phyloP scores from a whole-genome alignment of 35 echinoderm and acorn worm species.

The Patiria miniata region DNA sequence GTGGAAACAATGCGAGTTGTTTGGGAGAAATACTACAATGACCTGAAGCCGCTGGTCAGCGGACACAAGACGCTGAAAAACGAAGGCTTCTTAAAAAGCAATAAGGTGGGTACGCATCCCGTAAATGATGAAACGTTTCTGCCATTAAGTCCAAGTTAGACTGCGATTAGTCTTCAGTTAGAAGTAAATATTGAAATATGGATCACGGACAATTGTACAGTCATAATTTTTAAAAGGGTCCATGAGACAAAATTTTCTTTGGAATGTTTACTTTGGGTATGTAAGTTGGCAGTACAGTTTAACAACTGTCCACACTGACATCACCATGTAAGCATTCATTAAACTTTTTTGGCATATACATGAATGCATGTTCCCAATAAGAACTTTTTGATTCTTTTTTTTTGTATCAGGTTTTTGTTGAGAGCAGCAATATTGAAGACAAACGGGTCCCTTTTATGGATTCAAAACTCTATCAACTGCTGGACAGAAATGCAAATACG shows the following conservation, averaged over 20 bases:
- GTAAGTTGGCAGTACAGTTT: too few relatives aligned
- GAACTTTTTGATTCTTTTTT: not conserved
- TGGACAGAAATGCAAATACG: slow-evolving; percentile 92
- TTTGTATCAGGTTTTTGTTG: slow-evolving; percentile 83
- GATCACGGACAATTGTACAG: too few relatives aligned
- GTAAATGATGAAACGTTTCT: not conserved
- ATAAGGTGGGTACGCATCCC: slow-evolving; percentile 66
- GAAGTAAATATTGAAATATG: too few relatives aligned
- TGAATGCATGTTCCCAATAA: too few relatives aligned
- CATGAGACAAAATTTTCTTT: too few relatives aligned
- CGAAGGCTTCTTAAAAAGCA: slow-evolving; percentile 94
- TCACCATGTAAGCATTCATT: too few relatives aligned
- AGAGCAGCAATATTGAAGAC: slow-evolving; percentile 66
- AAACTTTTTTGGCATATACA: too few relatives aligned
- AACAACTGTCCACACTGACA: too few relatives aligned
- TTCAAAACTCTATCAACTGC: slow-evolving; percentile 74
- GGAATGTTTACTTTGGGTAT: too few relatives aligned
- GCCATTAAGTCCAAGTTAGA: not conserved
- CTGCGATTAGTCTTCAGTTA: too few relatives aligned
- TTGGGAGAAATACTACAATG: slow-evolving; percentile 93
- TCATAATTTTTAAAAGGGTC: too few relatives aligned
- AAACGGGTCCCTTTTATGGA: slow-evolving; percentile 42
- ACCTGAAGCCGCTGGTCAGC: slow-evolving; percentile 67
- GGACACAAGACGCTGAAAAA: slow-evolving; percentile 74
- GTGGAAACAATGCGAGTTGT: slow-evolving; percentile 80